phyloP scores from a whole-genome alignment of 1,140 invertebrate species.

The Artemia franciscana region DNA sequence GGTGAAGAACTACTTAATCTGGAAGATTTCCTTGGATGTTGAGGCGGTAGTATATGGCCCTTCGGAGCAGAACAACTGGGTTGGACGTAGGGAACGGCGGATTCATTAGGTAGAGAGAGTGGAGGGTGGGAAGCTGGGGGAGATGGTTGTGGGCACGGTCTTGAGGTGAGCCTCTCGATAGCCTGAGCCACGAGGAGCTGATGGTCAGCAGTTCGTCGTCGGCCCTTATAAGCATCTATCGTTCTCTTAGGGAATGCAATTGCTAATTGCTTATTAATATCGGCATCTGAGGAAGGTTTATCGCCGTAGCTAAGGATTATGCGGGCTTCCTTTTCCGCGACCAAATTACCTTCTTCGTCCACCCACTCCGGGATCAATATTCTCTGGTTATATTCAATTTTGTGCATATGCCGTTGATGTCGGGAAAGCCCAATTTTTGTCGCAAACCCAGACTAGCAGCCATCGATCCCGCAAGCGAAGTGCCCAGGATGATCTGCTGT shows the following conservation, averaged over 20 bases:
- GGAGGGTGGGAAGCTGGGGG: not conserved
- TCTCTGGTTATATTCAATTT: not conserved
- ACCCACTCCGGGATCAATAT: not conserved
- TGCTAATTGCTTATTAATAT: not conserved
- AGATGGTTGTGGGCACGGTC: too few relatives aligned
- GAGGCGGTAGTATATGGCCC: not conserved
- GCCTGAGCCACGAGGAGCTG: not conserved
- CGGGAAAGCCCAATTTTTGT: not conserved
- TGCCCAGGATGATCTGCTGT: not conserved
- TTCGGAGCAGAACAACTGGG: not conserved
- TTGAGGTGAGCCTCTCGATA: not conserved
- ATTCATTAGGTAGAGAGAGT: too few relatives aligned
- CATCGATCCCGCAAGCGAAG: not conserved
- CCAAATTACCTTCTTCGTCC: not conserved
- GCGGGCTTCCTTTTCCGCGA: not conserved
- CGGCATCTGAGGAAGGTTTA: not conserved
- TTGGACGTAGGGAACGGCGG: not conserved
- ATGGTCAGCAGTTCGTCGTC: not conserved
- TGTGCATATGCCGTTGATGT: not conserved
- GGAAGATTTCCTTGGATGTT: not conserved
- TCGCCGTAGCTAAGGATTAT: not conserved
- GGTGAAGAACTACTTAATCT: too few relatives aligned
- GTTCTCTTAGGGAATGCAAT: not conserved
- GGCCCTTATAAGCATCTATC: not conserved
- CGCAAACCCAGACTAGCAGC: not conserved